phyloP scores from a whole-genome alignment of 2,113 vertebrate genomes.

The Oncorhynchus tshawytscha region DNA sequence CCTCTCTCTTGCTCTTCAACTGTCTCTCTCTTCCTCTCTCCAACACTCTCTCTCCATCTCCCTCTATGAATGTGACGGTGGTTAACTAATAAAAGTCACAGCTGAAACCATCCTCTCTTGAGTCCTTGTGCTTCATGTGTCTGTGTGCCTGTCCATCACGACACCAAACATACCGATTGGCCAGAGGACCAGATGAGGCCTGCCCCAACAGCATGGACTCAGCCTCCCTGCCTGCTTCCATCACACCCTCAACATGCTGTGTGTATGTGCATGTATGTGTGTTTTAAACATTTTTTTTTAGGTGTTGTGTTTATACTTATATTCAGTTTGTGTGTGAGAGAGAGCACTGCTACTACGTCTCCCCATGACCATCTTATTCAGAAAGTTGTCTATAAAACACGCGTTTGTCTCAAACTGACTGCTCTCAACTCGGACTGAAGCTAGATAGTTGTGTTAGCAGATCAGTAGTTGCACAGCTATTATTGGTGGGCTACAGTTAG shows the following conservation, averaged over 20 bases:
- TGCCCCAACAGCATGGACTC: constrained; percentile 62
- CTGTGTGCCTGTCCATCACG: constrained; percentile 76
- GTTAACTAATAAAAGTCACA: constrained; percentile 75
- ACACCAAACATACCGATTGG: constrained; percentile 57
- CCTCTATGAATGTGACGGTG: constrained; percentile 63
- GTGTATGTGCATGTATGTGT: constrained; percentile 45
- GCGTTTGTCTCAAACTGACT: not conserved
- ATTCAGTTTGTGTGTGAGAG: too few relatives aligned
- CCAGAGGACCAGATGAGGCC: constrained; percentile 36
- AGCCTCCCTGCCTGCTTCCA: constrained; percentile 52
- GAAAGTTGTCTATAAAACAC: not conserved
- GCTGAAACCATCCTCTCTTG: constrained; percentile 79
- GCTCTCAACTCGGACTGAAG: not conserved
- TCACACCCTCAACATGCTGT: constrained; percentile 47
- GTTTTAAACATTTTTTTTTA: not conserved
- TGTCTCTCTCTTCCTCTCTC: constrained; percentile 39
- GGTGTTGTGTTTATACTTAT: not conserved
- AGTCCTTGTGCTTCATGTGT: constrained; percentile 82
- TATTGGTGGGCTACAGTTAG: too few relatives aligned
- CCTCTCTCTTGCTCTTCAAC: constrained; percentile 3
- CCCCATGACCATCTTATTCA: not conserved
- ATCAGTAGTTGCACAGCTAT: too few relatives aligned
- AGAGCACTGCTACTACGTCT: not conserved
- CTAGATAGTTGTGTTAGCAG: too few relatives aligned
- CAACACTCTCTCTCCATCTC: constrained; percentile 58